Percentiles rank a stretch among this genome's conserved stretches.
Evolutionary conservation across 2,113 vertebrate genomes (phyloP).

Genomic region (Etheostoma cragini): DNA sequence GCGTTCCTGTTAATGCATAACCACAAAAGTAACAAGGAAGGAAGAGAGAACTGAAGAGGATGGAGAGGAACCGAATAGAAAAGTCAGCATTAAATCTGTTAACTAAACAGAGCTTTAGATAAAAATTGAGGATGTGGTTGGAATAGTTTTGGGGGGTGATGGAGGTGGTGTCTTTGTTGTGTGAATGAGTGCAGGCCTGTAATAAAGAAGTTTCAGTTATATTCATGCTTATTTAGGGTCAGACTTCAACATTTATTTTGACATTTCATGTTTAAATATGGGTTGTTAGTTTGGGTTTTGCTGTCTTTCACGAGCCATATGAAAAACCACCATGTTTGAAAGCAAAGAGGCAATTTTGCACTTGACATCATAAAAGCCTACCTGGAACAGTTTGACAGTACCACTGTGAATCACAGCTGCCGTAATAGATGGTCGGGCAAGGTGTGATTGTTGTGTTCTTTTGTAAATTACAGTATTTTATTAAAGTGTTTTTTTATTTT

Average conservation of each 20-base stretch:
- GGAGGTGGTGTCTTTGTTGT: not conserved
- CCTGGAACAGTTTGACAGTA: constrained; percentile 1
- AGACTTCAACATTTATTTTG: not conserved
- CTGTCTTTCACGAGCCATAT: not conserved
- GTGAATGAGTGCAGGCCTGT: not conserved
- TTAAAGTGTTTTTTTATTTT: not conserved
- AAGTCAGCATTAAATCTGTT: constrained; percentile 11
- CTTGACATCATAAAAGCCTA: constrained; percentile 32
- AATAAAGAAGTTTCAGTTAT: not conserved
- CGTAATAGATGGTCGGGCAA: not conserved
- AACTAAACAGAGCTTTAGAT: constrained; percentile 25
- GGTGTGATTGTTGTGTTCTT: constrained; percentile 14
- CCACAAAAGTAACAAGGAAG: not conserved
- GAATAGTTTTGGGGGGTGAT: constrained; percentile 8
- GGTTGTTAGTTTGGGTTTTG: not conserved
- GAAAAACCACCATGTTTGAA: constrained; percentile 7
- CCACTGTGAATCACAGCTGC: not conserved
- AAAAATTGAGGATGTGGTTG: constrained; percentile 31
- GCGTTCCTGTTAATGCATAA: constrained; percentile 63
- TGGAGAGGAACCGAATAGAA: constrained; percentile 1
- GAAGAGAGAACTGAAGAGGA: not conserved
- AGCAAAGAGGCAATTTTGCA: constrained; percentile 12
- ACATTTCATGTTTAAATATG: not conserved
- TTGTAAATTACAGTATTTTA: not conserved
- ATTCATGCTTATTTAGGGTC: not conserved